Base-by-base conservation (phyloP, 2,113 vertebrate genomes). In the Eudyptes chrysolophus region DNA sequence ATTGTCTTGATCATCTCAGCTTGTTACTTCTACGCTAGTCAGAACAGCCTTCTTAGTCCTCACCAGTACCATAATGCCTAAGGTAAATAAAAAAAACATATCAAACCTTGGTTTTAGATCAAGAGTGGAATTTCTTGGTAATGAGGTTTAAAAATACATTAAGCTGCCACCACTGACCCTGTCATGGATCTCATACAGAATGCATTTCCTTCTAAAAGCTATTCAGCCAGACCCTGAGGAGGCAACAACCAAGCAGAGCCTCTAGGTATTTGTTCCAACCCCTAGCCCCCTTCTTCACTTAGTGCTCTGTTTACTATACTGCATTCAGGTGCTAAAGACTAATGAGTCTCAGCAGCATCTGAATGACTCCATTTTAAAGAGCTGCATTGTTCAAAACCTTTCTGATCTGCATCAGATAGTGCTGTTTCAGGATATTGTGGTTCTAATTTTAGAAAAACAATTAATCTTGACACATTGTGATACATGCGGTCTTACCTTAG, bases 361-460 rank as follows among this genome's bases (percentile, higher is more conserved):
- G 34, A 83, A 70, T 52, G 3, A 11, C 26, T 32, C 30, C 13
- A 29, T 79, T 95, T 84, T 81, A 70, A 88, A 75, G 3, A 75
- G 7, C 21, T 78, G 7, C 26, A 42, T 48, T 49, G 74, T 62
- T 92, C 61, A 51, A 66, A 85, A 58, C 1, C 48, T 61, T 86
- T 61, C 68, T 68, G 18, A 30, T 90, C 14, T 75, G 16, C 27
- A 18, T 71, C 12, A 54, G 13, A 29, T 46, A 34, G 12, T 10
- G 17, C 27, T 83, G 29, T 75, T 93, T 90, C 18, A 24, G 6
- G 61, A n/a, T 55, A n/a, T 49, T 46, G 32, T n/a, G 32, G 8
- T 84, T 65, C 65, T 94, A 81, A 84, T 92, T 95, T 95, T 74
- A 84, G 66, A 81, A 98, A 62, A 76, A 6, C 15, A 69, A 29